These are phyloP conservation scores for Eristalis tenax DNA, from an alignment of 2,888 invertebrate species.

Conservation along the genomic window DNA sequence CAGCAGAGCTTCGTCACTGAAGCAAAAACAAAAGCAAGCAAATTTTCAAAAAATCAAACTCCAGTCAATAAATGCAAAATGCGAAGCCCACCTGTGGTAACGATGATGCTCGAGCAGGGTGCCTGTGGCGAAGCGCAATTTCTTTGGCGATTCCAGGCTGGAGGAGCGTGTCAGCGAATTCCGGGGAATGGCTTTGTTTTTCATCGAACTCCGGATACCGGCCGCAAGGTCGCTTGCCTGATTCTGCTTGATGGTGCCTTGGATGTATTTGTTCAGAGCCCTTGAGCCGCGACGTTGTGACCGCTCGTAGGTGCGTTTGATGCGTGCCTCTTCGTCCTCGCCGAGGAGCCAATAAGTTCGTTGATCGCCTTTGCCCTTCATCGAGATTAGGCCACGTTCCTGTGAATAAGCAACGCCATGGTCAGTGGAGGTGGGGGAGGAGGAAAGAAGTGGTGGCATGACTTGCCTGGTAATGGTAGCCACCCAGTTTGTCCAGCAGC, in stretches of 20 bases:
- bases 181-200: constrained; percentile 85
- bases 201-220: constrained; percentile 86
- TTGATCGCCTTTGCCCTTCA: constrained; percentile 93
- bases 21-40: constrained; percentile 1
- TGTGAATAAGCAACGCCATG: constrained; percentile 78
- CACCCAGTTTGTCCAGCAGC: constrained; percentile 87
- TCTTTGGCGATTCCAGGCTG: constrained; percentile 92
- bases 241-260: constrained; percentile 79
- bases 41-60: background rate
- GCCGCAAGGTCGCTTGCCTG: constrained; percentile 74
- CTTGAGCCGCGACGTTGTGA: constrained; percentile 81
- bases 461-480: constrained; percentile 84
- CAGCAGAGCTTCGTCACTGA: constrained; percentile 80
- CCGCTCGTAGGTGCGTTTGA: constrained; percentile 83
- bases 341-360: constrained; percentile 92
- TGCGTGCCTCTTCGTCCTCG: constrained; percentile 85
- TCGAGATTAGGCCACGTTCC: constrained; percentile 89
- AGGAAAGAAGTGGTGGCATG: background rate
- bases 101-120: constrained; percentile 83
- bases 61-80: background rate
- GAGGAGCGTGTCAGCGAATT: constrained; percentile 86
- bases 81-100: constrained; percentile 78
- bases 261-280: constrained; percentile 80
- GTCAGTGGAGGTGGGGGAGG: too few species aligned
- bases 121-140: constrained; percentile 89